Evolutionary conservation across 2,113 vertebrate genomes (phyloP).

Genomic region (Forbesichthys papilliferus): DNA sequence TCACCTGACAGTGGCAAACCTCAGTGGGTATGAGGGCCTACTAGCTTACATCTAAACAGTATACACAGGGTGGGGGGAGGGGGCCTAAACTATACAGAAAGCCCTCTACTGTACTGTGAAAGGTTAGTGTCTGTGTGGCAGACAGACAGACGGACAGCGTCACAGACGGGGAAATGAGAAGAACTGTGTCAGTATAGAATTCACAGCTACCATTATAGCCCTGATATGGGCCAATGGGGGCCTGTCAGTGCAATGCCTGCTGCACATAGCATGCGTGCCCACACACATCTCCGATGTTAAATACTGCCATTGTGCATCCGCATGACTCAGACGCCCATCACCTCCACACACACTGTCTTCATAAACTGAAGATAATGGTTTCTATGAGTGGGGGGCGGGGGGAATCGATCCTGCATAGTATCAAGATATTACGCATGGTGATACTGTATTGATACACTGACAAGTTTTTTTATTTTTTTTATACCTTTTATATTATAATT

Average conservation of each 20-base stretch:
- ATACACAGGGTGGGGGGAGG: conserved; percentile 13
- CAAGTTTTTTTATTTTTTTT: too few species aligned
- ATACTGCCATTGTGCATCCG: background rate
- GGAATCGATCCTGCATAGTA: too few species aligned
- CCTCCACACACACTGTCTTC: too few species aligned
- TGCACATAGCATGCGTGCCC: background rate
- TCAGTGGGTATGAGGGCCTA: conserved; percentile 1
- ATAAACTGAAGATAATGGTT: background rate
- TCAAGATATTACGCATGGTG: too few species aligned
- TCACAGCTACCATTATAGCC: conserved; percentile 50
- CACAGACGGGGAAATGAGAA: background rate
- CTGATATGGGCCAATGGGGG: conserved; percentile 27
- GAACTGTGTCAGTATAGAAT: conserved; percentile 47
- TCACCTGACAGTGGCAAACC: background rate
- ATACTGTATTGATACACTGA: too few species aligned
- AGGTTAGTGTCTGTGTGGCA: background rate
- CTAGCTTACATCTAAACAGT: conserved; percentile 18
- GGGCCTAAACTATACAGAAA: background rate
- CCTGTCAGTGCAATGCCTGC: conserved; percentile 3
- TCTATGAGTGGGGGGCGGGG: background rate
- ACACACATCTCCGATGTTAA: background rate
- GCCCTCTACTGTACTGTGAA: background rate
- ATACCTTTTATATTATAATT: too few species aligned
- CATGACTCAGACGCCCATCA: too few species aligned
- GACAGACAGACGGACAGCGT: background rate